Evolutionary conservation across 2,888 invertebrate species (phyloP).

Genomic region (Sclerodermus sp.): DNA sequence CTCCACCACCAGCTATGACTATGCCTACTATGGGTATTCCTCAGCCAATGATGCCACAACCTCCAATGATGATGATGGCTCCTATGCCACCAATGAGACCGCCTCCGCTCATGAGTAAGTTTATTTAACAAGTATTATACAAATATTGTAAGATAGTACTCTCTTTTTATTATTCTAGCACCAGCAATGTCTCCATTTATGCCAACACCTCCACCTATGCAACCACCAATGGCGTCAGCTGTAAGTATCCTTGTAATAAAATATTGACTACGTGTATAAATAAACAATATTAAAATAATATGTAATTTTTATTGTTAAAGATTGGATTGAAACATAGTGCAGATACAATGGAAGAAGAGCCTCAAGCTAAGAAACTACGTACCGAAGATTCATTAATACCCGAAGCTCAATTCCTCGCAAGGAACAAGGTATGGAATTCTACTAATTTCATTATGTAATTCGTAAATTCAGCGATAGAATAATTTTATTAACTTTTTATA

Average conservation of each 20-base stretch:
- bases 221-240: constrained; percentile 53
- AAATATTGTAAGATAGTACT: too few species aligned
- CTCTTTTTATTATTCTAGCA: constrained; percentile 38
- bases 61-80: constrained; percentile 68
- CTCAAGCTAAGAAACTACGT: constrained; percentile 82
- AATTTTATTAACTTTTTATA: background rate
- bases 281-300: background rate
- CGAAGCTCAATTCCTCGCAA: constrained; percentile 77
- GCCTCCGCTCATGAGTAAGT: constrained; percentile 64
- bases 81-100: constrained; percentile 64
- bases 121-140: too few species aligned
- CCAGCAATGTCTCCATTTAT: constrained; percentile 56
- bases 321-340: constrained; percentile 60
- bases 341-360: constrained; percentile 74
- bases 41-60: constrained; percentile 61
- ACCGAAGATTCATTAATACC: constrained; percentile 93
- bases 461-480: background rate
- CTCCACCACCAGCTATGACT: constrained; percentile 48
- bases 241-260: constrained; percentile 32
- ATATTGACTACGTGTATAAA: background rate
- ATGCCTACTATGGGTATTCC: constrained; percentile 58
- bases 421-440: constrained; percentile 65
- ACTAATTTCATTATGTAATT: too few species aligned
- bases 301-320: constrained; percentile 31
- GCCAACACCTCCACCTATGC: constrained; percentile 55